Evolutionary conservation across 2,113 vertebrate genomes (phyloP), one percentile per base, ranked within the genome.

Genomic region (Sinosuthora webbiana): DNA sequence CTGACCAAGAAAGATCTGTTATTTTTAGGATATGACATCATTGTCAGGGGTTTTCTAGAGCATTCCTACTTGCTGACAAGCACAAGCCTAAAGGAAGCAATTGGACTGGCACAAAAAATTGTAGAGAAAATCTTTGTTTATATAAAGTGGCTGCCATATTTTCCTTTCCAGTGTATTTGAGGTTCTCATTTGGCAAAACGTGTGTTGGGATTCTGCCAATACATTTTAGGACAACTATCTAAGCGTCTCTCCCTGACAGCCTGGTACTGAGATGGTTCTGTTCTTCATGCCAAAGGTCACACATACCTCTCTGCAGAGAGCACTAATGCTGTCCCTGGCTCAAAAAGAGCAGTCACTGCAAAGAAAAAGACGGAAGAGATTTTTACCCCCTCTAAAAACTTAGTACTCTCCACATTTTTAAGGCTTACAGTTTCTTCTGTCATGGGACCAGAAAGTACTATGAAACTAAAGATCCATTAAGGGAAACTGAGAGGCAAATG

Each of bases 111-210:
- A 90, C 11, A 89, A 94, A 86, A 93, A 83, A 41, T 10, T 31
- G 27, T 25, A 88, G 63, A 93, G 90, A 94, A 96, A 92, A 92
- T 55, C 67, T 91, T 35, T 97, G 52, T 96, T 95, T 93, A 86
- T n/a, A 63, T 77, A 37, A 92, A 93, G 62, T 7, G n/a, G 27
- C 79, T 95, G 93, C 91, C 83, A 90, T 83, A 81, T 90, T 89
- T 89, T 78, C 68, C 80, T 92, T 86, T 77, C 82, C 93, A 78
- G 75, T 35, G 50, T 83, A 95, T 95, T 0, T 80, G 92, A 90
- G 64, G 89, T 81, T 94, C 89, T 89, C 55, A 81, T 94, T 78
- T 71, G 76, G 76, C 5, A 4, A 81, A 93, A 90, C 0, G 1
- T 23, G n/a, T 53, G 64, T 25, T 87, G 83, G 52, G 73, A 81